phyloP scores from a whole-genome alignment of 1,140 invertebrate genomes.

The Orussus abietinus region DNA sequence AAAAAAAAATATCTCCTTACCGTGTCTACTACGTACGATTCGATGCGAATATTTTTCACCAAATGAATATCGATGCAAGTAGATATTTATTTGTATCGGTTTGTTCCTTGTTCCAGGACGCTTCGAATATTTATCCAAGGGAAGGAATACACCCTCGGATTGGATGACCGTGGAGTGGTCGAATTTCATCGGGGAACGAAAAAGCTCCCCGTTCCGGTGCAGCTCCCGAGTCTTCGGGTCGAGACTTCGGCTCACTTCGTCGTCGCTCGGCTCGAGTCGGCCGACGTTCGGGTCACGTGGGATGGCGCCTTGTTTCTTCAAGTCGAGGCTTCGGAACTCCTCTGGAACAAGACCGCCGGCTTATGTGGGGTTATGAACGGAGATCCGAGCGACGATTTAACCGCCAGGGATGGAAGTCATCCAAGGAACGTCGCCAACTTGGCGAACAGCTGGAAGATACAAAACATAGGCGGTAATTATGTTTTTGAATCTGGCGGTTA shows the following conservation, averaged over 20 bases:
- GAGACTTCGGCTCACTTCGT: slow-evolving; percentile 67
- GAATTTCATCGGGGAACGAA: slow-evolving; percentile 22
- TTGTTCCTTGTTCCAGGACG: slow-evolving; percentile 58
- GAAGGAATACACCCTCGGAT: slow-evolving; percentile 60
- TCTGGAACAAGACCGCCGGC: slow-evolving; percentile 77
- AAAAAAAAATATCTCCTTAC: too few relatives aligned
- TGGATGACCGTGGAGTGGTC: slow-evolving; percentile 19
- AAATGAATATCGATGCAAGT: too few relatives aligned
- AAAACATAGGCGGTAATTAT: slow-evolving; percentile 64
- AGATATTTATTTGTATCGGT: too few relatives aligned
- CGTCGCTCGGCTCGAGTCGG: slow-evolving; percentile 61
- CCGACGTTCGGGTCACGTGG: slow-evolving; percentile 75
- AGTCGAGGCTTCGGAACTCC: slow-evolving; percentile 61
- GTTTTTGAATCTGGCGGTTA: too few relatives aligned
- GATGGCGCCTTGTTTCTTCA: slow-evolving; percentile 55
- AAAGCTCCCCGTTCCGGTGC: slow-evolving; percentile 62
- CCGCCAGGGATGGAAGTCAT: slow-evolving; percentile 55
- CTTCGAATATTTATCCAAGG: slow-evolving; percentile 67
- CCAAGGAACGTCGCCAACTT: slow-evolving; percentile 55
- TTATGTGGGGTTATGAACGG: slow-evolving; percentile 78
- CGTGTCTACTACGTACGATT: too few relatives aligned
- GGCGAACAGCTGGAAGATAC: slow-evolving; percentile 64
- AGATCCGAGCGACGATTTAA: slow-evolving; percentile 65
- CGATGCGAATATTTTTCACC: too few relatives aligned
- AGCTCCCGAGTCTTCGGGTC: slow-evolving; percentile 64